phyloP scores from a whole-genome alignment of 2,888 invertebrate species.

The Zaprionus obscuricornis region DNA sequence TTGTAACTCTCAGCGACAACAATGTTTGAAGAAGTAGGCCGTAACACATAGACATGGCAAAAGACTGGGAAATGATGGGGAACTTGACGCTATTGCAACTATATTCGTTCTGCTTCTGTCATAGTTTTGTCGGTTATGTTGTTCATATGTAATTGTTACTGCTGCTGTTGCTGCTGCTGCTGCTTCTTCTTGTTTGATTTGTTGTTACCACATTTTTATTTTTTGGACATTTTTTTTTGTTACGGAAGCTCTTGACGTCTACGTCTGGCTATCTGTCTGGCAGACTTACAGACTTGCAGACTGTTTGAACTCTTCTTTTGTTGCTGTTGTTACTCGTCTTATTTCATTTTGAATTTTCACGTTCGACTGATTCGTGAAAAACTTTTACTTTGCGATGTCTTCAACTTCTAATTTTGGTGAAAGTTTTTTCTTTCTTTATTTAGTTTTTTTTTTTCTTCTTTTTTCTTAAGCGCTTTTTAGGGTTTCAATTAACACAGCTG shows the following conservation, averaged over 20 bases:
- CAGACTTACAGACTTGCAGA: no score
- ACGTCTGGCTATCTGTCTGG: no score
- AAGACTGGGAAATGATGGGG: not conserved
- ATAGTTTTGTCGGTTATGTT: constrained; percentile 44
- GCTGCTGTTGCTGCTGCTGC: constrained; percentile 11
- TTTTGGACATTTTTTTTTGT: constrained; percentile 38
- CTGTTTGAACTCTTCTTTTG: constrained; percentile 15
- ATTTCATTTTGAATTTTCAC: constrained; percentile 52
- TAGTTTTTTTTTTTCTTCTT: no score
- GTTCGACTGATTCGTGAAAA: constrained; percentile 56
- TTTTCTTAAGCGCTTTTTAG: constrained; percentile 36
- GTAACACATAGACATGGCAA: constrained; percentile 16
- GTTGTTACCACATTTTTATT: constrained; percentile 70
- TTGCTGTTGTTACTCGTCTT: constrained; percentile 9
- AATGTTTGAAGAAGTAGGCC: constrained; percentile 45
- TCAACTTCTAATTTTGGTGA: constrained; percentile 52
- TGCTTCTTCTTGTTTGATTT: constrained; percentile 68
- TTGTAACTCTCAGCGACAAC: constrained; percentile 14
- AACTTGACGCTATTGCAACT: not conserved
- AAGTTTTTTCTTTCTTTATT: no score
- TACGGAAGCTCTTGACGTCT: constrained; percentile 56
- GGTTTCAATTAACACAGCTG: constrained; percentile 48
- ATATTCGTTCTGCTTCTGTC: constrained; percentile 1
- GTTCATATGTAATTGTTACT: constrained; percentile 43
- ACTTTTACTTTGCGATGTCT: constrained; percentile 70